Evolutionary conservation across 1,140 invertebrate genomes (phyloP), one percentile per base, ranked within the genome.

Genomic region (Macrotrachela quadricornifera): DNA sequence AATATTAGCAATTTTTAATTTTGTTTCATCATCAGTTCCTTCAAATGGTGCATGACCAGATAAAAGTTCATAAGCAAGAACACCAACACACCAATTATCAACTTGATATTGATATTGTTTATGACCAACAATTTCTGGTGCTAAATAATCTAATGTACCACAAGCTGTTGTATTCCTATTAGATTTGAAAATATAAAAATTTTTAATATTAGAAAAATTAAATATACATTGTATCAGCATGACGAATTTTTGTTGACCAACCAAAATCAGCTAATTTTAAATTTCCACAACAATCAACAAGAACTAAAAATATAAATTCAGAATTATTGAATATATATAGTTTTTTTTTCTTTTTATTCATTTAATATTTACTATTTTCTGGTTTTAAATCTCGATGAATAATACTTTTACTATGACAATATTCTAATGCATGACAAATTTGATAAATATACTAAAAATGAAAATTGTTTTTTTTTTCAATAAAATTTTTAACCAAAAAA

Each of bases 191-290:
- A 30, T 30, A 8, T 4, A 30, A 30, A 4, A 4, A 4, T 30
- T 30, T 30, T 30, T 30, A 30, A 30, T 2, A 8, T 30, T 30
- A 2, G 2, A 30, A 4, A 8, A 4, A 2, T 30, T 30, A 2
- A 30, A 30, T 30, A 4, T 30, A 30, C 21, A 30, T 30, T 30
- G 21, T 30, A 30, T 30, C 85, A 80, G 56, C 55, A 71, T 59
- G 54, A 51, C 30, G 47, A 21, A 52, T 39, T 43, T 46, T 55
- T 53, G 3, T 30, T 42, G 40, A 42, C 40, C 40, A 42, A 14
- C 88, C 88, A 72, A 94, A 94, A 71, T 94, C 88, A 39, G 85
- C 85, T 57, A 94, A 88, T 74, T 94, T 94, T 12, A 92, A 69
- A 60, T 88, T 80, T 49, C 81, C 82, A 54, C 81, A 79, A 21